phyloP scores from a whole-genome alignment of 2,797 vertebrate species.

The Echeneis naucrates region DNA sequence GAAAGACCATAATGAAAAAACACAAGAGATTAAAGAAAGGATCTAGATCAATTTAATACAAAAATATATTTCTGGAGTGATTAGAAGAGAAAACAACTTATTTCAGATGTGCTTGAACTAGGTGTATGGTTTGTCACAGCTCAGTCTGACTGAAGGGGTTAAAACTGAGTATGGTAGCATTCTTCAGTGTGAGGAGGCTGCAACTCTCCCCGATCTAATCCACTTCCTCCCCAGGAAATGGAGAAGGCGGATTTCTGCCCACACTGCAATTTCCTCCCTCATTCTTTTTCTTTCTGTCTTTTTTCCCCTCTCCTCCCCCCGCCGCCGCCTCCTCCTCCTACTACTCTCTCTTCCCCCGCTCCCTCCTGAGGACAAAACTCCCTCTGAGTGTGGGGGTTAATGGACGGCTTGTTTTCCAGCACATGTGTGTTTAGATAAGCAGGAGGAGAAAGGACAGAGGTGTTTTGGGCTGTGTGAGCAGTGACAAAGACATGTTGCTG shows the following conservation, averaged over 20 bases:
- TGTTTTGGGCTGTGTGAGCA: slow-evolving; percentile 25
- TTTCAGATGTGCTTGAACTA: neutral
- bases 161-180: slow-evolving; percentile 67
- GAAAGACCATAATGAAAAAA: neutral
- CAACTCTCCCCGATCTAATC: slow-evolving; percentile 82
- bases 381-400: slow-evolving; percentile 74
- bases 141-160: slow-evolving; percentile 56
- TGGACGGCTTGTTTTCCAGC: slow-evolving; percentile 69
- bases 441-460: slow-evolving; percentile 58
- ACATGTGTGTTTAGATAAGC: slow-evolving; percentile 63
- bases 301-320: neutral
- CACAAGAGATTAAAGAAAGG: neutral
- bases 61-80: neutral
- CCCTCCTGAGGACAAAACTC: slow-evolving; percentile 66
- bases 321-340: neutral
- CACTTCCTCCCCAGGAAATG: slow-evolving; percentile 95
- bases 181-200: slow-evolving; percentile 77
- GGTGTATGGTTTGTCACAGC: neutral
- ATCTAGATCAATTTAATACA: neutral
- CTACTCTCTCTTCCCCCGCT: slow-evolving; percentile 16
- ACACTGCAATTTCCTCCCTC: slow-evolving; percentile 94
- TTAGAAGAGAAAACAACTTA: neutral
- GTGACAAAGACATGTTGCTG: slow-evolving; percentile 42
- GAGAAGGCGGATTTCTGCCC: slow-evolving; percentile 93
- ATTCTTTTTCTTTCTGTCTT: slow-evolving; percentile 76